These are phyloP conservation scores for Bedellia somnulentella DNA, from an alignment of 2,888 invertebrate species.

Conservation along the genomic window DNA sequence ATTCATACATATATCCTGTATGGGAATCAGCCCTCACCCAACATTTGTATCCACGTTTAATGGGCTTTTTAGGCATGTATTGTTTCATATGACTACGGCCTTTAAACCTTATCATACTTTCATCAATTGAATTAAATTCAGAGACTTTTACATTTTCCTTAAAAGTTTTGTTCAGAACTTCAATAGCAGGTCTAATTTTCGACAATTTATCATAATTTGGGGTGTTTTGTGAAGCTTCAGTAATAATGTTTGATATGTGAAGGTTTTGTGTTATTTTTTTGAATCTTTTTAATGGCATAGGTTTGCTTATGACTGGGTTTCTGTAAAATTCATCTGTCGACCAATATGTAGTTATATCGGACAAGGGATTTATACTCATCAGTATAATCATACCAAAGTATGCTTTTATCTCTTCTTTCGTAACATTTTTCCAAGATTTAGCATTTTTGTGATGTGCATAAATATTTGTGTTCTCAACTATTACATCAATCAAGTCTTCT, in stretches of 20 bases:
- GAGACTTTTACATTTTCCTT: background rate
- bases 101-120: conserved; percentile 1
- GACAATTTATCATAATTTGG: conserved; percentile 1
- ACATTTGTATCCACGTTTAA: conserved; percentile 4
- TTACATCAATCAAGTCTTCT: conserved; percentile 8
- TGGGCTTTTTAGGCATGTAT: background rate
- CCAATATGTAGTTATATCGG: conserved; percentile 9
- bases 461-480: conserved; percentile 8
- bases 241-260: background rate
- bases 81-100: background rate
- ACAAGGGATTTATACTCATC: conserved; percentile 9
- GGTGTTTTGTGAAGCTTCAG: background rate
- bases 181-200: conserved; percentile 1
- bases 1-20: conserved; percentile 10
- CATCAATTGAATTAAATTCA: conserved; percentile 1
- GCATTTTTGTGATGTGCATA: conserved; percentile 7
- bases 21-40: conserved; percentile 9
- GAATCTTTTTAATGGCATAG: conserved; percentile 5
- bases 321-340: conserved; percentile 9
- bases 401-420: conserved; percentile 10
- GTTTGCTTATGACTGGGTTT: conserved; percentile 8
- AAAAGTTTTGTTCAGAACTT: conserved; percentile 1
- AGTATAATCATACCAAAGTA: conserved; percentile 9
- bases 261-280: conserved; percentile 1
- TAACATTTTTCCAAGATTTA: conserved; percentile 9